Percentiles rank a stretch among this genome's conserved stretches.
Conservation (phyloP, 35 echinoderm and acorn worm species). For the Stichopus chloronotus region DNA sequence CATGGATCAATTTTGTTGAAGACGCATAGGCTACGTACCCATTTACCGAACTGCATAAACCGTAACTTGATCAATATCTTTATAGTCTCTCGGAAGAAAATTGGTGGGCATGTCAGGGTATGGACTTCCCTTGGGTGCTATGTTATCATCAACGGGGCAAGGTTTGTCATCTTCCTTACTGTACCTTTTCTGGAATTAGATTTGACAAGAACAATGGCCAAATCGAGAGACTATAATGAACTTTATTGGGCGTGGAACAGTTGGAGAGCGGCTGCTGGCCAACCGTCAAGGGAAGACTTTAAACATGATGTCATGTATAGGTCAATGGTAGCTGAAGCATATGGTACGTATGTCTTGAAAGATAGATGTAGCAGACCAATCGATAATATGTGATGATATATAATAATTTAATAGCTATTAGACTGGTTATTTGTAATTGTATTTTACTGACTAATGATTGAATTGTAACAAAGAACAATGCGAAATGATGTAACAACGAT, state of each 20-base stretch:
- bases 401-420: too few relatives aligned
- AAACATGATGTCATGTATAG: slow-evolving; percentile 12
- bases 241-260: slow-evolving; percentile 45
- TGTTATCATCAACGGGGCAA: too few relatives aligned
- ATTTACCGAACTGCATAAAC: too few relatives aligned
- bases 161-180: too few relatives aligned
- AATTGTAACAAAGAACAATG: too few relatives aligned
- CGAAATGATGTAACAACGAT: too few relatives aligned
- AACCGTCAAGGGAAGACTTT: slow-evolving; percentile 44
- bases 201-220: slow-evolving; percentile 39
- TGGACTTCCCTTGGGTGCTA: too few relatives aligned
- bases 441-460: too few relatives aligned
- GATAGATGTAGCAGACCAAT: too few relatives aligned
- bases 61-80: background rate
- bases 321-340: slow-evolving; percentile 13
- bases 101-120: too few relatives aligned
- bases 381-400: too few relatives aligned
- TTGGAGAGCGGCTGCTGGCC: slow-evolving; percentile 55
- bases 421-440: too few relatives aligned
- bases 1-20: background rate
- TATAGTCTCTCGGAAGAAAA: background rate
- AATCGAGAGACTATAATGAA: slow-evolving; percentile 51
- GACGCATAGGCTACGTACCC: background rate
- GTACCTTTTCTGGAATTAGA: background rate
- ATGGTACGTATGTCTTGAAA: slow-evolving; percentile 35